phyloP scores from a whole-genome alignment of 1,140 invertebrate species.

The Andricus grossulariae region DNA sequence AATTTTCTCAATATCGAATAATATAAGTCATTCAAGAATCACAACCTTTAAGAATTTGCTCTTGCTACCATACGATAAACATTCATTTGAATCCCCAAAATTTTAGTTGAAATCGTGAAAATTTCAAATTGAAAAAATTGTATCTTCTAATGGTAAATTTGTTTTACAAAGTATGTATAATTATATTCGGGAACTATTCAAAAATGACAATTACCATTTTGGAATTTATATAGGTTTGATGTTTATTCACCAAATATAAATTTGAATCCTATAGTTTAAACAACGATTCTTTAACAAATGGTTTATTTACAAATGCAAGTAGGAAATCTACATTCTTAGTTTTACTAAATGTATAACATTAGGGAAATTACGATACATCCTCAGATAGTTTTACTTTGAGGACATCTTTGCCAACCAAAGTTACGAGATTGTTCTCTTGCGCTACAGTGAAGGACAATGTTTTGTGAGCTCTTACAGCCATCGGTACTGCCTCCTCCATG shows the following conservation, averaged over 20 bases:
- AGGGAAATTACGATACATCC: not conserved
- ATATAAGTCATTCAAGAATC: too few relatives aligned
- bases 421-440: conserved; percentile 46
- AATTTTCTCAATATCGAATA: too few relatives aligned
- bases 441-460: conserved; percentile 39
- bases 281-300: not conserved
- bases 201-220: too few relatives aligned
- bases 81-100: too few relatives aligned
- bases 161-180: too few relatives aligned
- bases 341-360: conserved; percentile 23
- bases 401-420: conserved; percentile 46
- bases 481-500: conserved; percentile 29
- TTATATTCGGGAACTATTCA: too few relatives aligned
- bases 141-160: too few relatives aligned
- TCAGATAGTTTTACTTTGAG: conserved; percentile 31
- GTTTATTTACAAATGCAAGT: conserved; percentile 15
- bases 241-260: not conserved
- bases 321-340: not conserved
- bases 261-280: conserved; percentile 3
- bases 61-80: too few relatives aligned
- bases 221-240: too few relatives aligned
- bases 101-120: too few relatives aligned
- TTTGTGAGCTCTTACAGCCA: conserved; percentile 46
- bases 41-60: too few relatives aligned
- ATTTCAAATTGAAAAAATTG: too few relatives aligned